Base-by-base conservation (phyloP, 53 echinoderm and acorn worm genomes). In the Stichopus horrens region DNA sequence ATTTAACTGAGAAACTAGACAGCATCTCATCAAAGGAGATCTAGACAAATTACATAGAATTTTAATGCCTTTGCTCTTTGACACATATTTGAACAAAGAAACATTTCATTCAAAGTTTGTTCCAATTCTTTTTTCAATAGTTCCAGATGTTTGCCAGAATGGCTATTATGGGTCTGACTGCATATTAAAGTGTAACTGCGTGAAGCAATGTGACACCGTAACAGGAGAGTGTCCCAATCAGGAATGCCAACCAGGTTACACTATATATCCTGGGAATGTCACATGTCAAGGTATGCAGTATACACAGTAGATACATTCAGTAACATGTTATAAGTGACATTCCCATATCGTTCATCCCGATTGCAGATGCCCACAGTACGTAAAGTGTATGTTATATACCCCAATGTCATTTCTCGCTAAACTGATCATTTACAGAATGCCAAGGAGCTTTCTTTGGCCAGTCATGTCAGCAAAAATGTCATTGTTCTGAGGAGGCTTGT, bases 211-310 rank as follows among this genome's bases (percentile, higher is more conserved):
- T 77, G 77, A 77, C 9, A 77, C 0, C 7, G 6, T 77, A 51
- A 77, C 77, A 77, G 77, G 77, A 77, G 77, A 51, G 7, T 77
- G 77, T 77, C 77, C 52, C 16, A 52, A 77, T 51, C 13, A 53
- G 9, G 23, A 77, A 37, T 77, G 77, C 37, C 6, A 6, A 7
- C 7, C 77, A 77, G 77, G 77, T 6, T 77, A 52, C 37, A 0
- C 5, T 0, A 9, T 77, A 10, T 37, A 7, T 37, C 52, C 77
- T 6, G 54, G 2, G 53, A 52, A 9, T 77, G 52, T 6, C 9
- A 51, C 10, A 16, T 77, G 77, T 23, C 53, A 77, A 53, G 77
- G 77, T 77, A 10, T 51, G 77, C 6, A n/a, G n/a, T 37, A 37
- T 77, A 14, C 13, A 77, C 5, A 52, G 16, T 0, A 77, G 7